A percentile compares a stretch with the other conserved stretches of the same genome.
Evolutionary conservation across 2,797 vertebrate species (phyloP).

Genomic region (Leptatherina wallacei): DNA sequence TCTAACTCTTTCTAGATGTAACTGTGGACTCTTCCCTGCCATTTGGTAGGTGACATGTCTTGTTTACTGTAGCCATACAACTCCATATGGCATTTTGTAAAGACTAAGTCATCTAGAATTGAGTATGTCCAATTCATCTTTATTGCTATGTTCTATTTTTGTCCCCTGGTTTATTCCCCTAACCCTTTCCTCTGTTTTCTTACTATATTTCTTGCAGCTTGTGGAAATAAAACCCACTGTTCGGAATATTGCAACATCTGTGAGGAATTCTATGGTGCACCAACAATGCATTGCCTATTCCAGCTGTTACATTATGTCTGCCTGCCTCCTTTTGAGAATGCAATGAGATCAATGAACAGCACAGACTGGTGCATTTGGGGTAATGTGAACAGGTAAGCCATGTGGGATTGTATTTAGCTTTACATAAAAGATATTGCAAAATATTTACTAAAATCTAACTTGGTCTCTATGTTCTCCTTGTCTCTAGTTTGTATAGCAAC

Average conservation of each 20-base stretch:
- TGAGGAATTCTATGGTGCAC: rapidly evolving
- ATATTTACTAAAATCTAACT: conserved; percentile 5
- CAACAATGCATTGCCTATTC: conserved; percentile 62
- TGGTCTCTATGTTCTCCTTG: neutral
- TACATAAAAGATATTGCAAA: neutral
- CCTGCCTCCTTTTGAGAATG: rapidly evolving
- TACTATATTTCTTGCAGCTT: conserved; percentile 49
- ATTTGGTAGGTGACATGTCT: conserved; percentile 53
- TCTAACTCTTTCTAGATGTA: conserved; percentile 55
- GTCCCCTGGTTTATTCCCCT: neutral
- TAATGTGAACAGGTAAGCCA: conserved; percentile 76
- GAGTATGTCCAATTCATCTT: neutral
- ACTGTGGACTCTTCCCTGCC: conserved; percentile 14
- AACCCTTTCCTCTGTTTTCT: neutral
- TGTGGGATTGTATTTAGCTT: neutral
- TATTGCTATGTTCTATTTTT: conserved; percentile 6
- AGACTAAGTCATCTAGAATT: conserved; percentile 3
- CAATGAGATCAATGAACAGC: conserved; percentile 66
- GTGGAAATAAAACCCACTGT: conserved; percentile 38
- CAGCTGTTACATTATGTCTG: rapidly evolving
- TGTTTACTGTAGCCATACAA: neutral
- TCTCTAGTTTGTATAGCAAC: conserved; percentile 77
- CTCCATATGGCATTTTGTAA: neutral
- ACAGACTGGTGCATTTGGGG: conserved; percentile 78
- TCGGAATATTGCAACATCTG: rapidly evolving